phyloP scores from a whole-genome alignment of 2,888 invertebrate species.

The Athalia cordata region DNA sequence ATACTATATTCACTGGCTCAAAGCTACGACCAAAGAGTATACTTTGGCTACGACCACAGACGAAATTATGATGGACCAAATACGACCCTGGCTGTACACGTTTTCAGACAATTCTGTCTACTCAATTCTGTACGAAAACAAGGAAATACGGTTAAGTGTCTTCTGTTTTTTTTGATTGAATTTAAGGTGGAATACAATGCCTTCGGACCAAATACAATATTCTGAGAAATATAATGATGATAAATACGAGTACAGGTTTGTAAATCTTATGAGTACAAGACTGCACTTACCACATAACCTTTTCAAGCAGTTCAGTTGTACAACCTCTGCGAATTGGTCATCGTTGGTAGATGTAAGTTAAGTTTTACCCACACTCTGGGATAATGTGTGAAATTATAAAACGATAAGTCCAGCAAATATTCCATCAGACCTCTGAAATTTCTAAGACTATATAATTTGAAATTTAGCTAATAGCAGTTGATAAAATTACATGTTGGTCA shows the following conservation, averaged over 20 bases:
- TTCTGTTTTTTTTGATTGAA: background rate
- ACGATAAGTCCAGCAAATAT: background rate
- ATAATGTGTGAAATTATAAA: background rate
- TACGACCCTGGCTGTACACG: too few species aligned
- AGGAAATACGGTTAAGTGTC: background rate
- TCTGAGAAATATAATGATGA: constrained; percentile 94
- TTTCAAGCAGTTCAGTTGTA: background rate
- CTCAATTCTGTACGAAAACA: background rate
- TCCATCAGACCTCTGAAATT: background rate
- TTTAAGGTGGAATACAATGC: constrained; percentile 74
- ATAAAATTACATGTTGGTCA: constrained; percentile 64
- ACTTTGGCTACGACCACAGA: too few species aligned
- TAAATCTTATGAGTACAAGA: constrained; percentile 41
- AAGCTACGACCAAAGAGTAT: too few species aligned
- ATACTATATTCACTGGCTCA: too few species aligned
- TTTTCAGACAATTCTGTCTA: too few species aligned
- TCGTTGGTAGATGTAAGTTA: too few species aligned
- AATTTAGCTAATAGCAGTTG: too few species aligned
- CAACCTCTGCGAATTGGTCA: too few species aligned
- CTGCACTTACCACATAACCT: constrained; percentile 6
- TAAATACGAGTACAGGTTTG: constrained; percentile 90
- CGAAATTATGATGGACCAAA: too few species aligned
- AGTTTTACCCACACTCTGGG: background rate
- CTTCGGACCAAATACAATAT: constrained; percentile 90
- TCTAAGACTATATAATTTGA: constrained; percentile 48